phyloP scores from a whole-genome alignment of 2,888 invertebrate genomes.

The Andricus curvator region DNA sequence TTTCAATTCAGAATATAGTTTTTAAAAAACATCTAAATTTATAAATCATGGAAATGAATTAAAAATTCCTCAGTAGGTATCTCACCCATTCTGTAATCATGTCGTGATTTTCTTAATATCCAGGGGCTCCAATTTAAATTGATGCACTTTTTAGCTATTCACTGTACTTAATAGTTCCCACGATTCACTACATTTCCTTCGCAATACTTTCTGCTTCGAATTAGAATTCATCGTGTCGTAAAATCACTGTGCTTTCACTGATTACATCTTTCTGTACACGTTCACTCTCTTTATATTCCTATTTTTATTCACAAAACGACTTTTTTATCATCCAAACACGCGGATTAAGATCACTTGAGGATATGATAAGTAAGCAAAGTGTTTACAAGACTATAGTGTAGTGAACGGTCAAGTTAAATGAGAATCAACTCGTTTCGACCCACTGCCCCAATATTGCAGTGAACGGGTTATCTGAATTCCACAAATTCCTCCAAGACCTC shows the following conservation, averaged over 20 bases:
- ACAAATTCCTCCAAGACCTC: neutral
- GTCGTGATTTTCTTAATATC: slow-evolving; percentile 48
- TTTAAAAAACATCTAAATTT: too few species aligned
- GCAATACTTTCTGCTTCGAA: slow-evolving; percentile 16
- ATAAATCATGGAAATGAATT: neutral
- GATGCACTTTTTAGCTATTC: slow-evolving; percentile 14
- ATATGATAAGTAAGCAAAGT: slow-evolving; percentile 3
- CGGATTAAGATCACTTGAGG: slow-evolving; percentile 8
- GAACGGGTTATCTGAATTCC: slow-evolving; percentile 35
- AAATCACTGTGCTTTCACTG: slow-evolving; percentile 26
- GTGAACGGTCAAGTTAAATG: slow-evolving; percentile 22
- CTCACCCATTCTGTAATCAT: slow-evolving; percentile 77
- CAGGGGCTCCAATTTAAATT: slow-evolving; percentile 2
- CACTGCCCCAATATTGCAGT: slow-evolving; percentile 37
- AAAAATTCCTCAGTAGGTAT: neutral
- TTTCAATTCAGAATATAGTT: too few species aligned
- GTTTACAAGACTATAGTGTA: slow-evolving; percentile 7
- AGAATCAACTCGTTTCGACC: slow-evolving; percentile 33
- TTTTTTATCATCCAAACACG: neutral
- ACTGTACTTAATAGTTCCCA: slow-evolving; percentile 38
- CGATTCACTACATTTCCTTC: slow-evolving; percentile 9
- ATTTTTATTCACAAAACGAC: neutral
- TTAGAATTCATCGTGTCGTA: slow-evolving; percentile 34
- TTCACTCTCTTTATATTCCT: slow-evolving; percentile 23
- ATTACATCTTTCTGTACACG: slow-evolving; percentile 16